Evolutionary conservation across 2,888 invertebrate genomes (phyloP).

Genomic region (Drosophila sordidula): DNA sequence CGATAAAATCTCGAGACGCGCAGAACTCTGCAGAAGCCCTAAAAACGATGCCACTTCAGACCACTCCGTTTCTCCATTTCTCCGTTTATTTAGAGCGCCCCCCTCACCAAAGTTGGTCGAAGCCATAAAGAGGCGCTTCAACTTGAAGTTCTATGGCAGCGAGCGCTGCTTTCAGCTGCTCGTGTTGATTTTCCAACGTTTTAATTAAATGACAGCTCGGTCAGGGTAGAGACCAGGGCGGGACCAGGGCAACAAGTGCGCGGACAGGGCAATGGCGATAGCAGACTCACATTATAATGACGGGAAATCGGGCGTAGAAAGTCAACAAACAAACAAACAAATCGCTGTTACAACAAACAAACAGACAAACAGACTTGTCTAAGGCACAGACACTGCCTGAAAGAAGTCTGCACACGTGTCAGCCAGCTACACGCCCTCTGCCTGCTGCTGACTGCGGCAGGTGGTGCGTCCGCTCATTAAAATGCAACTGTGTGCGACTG

Average conservation of each 20-base stretch:
- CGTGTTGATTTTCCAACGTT: slow-evolving; percentile 78
- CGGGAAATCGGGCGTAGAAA: slow-evolving; percentile 57
- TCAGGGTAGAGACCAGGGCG: not conserved
- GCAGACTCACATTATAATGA: slow-evolving; percentile 63
- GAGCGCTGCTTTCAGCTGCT: slow-evolving; percentile 19
- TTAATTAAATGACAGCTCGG: slow-evolving; percentile 75
- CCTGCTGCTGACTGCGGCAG: not conserved
- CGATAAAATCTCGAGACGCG: slow-evolving; percentile 72
- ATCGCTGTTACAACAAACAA: slow-evolving; percentile 67
- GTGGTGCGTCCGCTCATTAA: slow-evolving; percentile 62
- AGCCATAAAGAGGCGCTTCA: slow-evolving; percentile 64
- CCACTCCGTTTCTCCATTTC: slow-evolving; percentile 23
- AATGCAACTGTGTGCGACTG: slow-evolving; percentile 74
- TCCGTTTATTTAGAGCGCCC: slow-evolving; percentile 48
- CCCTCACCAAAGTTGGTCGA: slow-evolving; percentile 39
- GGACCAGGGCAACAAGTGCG: slow-evolving; percentile 49
- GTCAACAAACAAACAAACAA: slow-evolving; percentile 72
- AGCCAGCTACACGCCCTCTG: slow-evolving; percentile 28
- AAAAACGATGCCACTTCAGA: slow-evolving; percentile 53
- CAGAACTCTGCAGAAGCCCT: slow-evolving; percentile 32
- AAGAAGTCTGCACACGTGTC: slow-evolving; percentile 72
- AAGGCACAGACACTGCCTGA: slow-evolving; percentile 60
- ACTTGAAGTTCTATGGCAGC: slow-evolving; percentile 56
- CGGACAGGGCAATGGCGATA: not conserved
- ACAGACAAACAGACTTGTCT: slow-evolving; percentile 24